phyloP scores from a whole-genome alignment of 2,888 invertebrate species.

The Pristionchus exspectatus region DNA sequence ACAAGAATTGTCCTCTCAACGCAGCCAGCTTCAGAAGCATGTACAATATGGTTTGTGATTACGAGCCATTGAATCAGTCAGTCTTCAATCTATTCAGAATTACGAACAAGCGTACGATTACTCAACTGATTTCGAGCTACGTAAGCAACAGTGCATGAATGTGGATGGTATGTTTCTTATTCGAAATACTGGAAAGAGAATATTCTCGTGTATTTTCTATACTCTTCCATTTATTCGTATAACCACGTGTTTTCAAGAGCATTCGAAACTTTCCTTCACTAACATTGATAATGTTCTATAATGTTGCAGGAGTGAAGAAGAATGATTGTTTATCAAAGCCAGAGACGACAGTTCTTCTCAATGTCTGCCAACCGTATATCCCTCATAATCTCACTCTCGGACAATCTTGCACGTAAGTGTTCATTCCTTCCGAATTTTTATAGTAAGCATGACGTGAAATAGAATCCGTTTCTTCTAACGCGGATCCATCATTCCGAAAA shows the following conservation, averaged over 20 bases:
- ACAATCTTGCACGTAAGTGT: not conserved
- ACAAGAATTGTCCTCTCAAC: slow-evolving; percentile 29
- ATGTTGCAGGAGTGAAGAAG: not conserved
- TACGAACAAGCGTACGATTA: slow-evolving; percentile 45
- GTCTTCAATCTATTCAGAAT: not conserved
- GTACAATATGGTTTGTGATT: slow-evolving; percentile 21
- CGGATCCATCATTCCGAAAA: too few species aligned
- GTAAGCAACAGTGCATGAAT: slow-evolving; percentile 18
- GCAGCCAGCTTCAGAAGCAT: slow-evolving; percentile 19
- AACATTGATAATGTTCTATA: not conserved
- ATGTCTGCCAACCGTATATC: not conserved
- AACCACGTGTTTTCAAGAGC: too few species aligned
- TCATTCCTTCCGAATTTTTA: not conserved
- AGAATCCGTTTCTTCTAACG: not conserved
- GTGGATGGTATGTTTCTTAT: not conserved
- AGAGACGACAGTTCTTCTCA: not conserved
- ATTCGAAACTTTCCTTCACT: too few species aligned
- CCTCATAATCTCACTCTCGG: slow-evolving; percentile 43
- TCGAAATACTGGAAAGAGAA: not conserved
- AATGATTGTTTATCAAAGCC: not conserved
- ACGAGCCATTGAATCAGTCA: not conserved
- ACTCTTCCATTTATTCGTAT: too few species aligned
- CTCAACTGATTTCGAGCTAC: slow-evolving; percentile 15
- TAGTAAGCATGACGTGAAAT: too few species aligned
- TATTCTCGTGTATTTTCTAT: too few species aligned